These are phyloP conservation scores for Drosophila mimetica DNA, from an alignment of 2,888 invertebrate genomes.

Conservation along the genomic window DNA sequence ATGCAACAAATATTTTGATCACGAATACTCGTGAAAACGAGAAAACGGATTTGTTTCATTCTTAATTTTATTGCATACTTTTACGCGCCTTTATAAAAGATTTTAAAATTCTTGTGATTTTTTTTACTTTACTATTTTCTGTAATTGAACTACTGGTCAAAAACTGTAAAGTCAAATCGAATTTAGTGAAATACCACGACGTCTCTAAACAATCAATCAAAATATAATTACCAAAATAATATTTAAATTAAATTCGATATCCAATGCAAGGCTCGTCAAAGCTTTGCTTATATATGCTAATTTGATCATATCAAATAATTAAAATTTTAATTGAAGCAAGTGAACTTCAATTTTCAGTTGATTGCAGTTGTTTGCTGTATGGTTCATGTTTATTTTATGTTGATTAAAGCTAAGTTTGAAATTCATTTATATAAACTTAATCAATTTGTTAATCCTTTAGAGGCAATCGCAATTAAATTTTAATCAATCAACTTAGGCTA, in stretches of 20 bases:
- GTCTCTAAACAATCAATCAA: not conserved
- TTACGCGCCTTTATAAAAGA: too few relatives aligned
- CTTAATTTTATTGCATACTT: too few relatives aligned
- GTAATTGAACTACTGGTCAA: too few relatives aligned
- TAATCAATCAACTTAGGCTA: constrained; percentile 3
- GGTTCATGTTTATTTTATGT: not conserved
- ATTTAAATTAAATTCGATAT: not conserved
- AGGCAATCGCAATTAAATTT: constrained; percentile 8
- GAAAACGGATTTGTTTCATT: too few relatives aligned
- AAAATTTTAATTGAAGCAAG: not conserved
- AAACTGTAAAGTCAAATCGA: too few relatives aligned
- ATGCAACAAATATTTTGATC: too few relatives aligned
- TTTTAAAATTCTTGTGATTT: too few relatives aligned
- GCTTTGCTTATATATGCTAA: not conserved
- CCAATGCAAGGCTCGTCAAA: not conserved
- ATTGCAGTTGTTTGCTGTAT: not conserved
- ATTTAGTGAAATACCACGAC: not conserved
- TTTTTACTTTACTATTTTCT: too few relatives aligned
- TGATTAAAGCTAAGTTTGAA: too few relatives aligned
- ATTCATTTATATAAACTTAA: not conserved
- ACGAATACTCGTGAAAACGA: too few relatives aligned
- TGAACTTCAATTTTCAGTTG: not conserved
- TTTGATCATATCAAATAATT: not conserved
- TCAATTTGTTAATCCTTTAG: not conserved
- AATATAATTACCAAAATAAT: not conserved